phyloP scores from a whole-genome alignment of 1,140 invertebrate species.

The Drosophila punjabiensis region DNA sequence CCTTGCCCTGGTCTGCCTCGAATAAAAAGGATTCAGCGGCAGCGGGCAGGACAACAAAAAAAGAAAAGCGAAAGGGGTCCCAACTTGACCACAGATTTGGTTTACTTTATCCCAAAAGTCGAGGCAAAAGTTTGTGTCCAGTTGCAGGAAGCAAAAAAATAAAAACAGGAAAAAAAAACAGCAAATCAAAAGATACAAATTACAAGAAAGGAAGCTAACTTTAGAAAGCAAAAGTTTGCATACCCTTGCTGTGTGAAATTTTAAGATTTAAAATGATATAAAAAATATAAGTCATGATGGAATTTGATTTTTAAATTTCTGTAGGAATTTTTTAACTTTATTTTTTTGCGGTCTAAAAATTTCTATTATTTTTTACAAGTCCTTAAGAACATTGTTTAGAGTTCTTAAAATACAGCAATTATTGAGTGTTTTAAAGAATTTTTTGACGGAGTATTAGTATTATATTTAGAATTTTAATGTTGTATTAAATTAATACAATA shows the following conservation, averaged over 20 bases:
- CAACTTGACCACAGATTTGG: slow-evolving; percentile 38
- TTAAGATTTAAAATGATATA: not conserved
- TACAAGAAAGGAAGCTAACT: not conserved
- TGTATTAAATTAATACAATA: too few relatives aligned
- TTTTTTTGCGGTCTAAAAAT: too few relatives aligned
- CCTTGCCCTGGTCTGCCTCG: not conserved
- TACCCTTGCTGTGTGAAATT: not conserved
- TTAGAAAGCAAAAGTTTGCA: not conserved
- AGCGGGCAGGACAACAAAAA: not conserved
- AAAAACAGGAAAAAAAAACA: not conserved
- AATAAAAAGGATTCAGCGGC: slow-evolving; percentile 11
- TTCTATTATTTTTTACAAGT: not conserved
- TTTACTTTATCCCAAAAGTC: slow-evolving; percentile 32
- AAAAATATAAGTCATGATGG: not conserved
- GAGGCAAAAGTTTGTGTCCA: slow-evolving; percentile 5
- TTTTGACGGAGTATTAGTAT: too few relatives aligned
- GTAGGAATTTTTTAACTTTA: not conserved
- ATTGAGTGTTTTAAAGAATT: not conserved
- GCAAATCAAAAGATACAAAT: not conserved
- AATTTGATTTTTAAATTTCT: not conserved
- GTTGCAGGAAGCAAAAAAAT: not conserved
- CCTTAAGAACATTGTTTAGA: not conserved
- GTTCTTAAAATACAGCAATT: not conserved
- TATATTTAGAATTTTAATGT: too few relatives aligned
- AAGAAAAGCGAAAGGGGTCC: not conserved